Base-by-base conservation (phyloP, 2,888 invertebrate genomes). In the Anagyrus pseudococci region DNA sequence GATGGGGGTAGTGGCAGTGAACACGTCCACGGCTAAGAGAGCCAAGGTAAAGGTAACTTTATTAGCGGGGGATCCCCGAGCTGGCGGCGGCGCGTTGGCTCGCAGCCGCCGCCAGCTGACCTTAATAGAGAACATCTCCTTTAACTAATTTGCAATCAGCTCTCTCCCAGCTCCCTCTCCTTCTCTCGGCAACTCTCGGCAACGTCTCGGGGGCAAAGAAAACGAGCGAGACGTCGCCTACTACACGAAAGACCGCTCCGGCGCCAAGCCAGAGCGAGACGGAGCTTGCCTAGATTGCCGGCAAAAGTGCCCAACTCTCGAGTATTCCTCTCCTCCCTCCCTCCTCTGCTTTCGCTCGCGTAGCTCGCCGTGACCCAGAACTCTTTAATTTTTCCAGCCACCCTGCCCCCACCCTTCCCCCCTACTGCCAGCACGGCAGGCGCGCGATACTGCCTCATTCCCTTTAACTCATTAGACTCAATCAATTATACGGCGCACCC, bases 111-210 rank as follows among this genome's bases (percentile, higher is more conserved):
- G 69, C 61, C 72, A 71, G 72, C 70, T 72, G 72, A 69, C 70
- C 68, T 71, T 77, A 77, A 78, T 73, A 75, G 76, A 75, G 73
- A 67, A 64, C 75, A 77, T 79, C 77, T 74, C 75, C 78, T 79
- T 79, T 77, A 79, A 79, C 76, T 77, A 79, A 79, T 78, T 78
- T 77, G 73, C 75, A 78, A 79, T 79, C 77, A 77, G 73, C 74
- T 69, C 67, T n/a, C n/a, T n/a, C n/a, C n/a, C n/a, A n/a, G n/a
- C n/a, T n/a, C n/a, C n/a, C n/a, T n/a, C n/a, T n/a, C n/a, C n/a
- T n/a, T n/a, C n/a, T n/a, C n/a, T n/a, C 67, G 37, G 50, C 47
- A 19, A 52, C 50, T 49, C 33, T n/a, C 43, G 41, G 46, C 56
- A 43, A 50, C 66, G 68, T 68, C 66, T 67, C 66, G 63, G 63